Base-by-base conservation (phyloP, 2,797 vertebrate genomes). In the Merluccius polli region DNA sequence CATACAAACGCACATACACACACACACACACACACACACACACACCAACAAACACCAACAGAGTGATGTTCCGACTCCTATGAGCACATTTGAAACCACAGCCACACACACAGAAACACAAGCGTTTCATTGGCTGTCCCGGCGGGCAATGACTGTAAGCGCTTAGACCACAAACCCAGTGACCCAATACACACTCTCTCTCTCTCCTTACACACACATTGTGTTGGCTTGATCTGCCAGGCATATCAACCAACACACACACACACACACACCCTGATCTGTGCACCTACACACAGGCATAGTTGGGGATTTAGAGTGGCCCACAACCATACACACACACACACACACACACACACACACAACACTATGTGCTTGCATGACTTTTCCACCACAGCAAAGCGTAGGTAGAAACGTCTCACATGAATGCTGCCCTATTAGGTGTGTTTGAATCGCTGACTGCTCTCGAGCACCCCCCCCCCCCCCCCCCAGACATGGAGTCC, bases 311-410 rank as follows among this genome's bases (percentile, higher is more conserved):
- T 67, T 29, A 67, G 65, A 67, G 16, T 30, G 65, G 65, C 65
- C 24, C 24, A 67, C 16, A 67, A 67, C 65, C 65, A 27, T 67
- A 81, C 73, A 65, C 81, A 77, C 81, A 78, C n/a, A 73, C 70
- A 63, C 73, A 33, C 44, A 71, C 80, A 72, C 27, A 72, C 30
- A 33, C 73, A 74, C 38, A 77, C 30, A 24, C 27, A 82, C 73
- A 79, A 75, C 71, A 73, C 78, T 52, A 80, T 72, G 72, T 70
- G 73, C 77, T 76, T 79, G 81, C 73, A 72, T 87, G 48, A 52
- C 48, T 52, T 84, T 85, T 86, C 73, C 75, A 78, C 82, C 80
- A 80, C 76, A 48, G 35, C 15, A 52, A 52, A 72, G 16, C 52
- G 73, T 30, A 38, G 41, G 44, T 71, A 41, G 38, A 77, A 78